Evolutionary conservation across 2,888 invertebrate species (phyloP), one percentile per base, ranked within the genome.

Genomic region (Chrysopilus asiliformis): DNA sequence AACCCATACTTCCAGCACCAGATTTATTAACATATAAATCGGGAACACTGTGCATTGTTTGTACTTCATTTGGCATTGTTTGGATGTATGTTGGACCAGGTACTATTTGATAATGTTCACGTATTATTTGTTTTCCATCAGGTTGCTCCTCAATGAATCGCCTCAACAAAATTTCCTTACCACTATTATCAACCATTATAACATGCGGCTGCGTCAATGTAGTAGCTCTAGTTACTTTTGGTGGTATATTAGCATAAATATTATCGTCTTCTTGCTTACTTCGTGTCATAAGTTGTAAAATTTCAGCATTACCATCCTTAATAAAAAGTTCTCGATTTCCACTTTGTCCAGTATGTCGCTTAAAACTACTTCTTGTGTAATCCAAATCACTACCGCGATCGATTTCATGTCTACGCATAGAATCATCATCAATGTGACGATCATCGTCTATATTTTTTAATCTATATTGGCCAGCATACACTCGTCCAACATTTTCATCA

Each of bases 241-340:
- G 42, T 2, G 71, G 69, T 26, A 74, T 61, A 50, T 75, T 71
- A 5, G 71, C 68, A 49, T 76, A 70, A 19, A 62, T 56, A 32
- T 70, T 67, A 46, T 76, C 73, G 44, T 78, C 77, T 45, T 76
- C 76, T 36, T 69, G 67, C 43, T 76, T 72, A n/a, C 79, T 81
- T 50, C 84, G 69, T 1, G 84, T 84, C 34, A 85, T 76, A 34
- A 87, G 61, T 43, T 84, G 68, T 33, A 87, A 60, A 42, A 87
- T 83, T 66, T 87, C 87, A 2, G 85, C 79, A 51, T 85, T 83
- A 0, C 86, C 87, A 51, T 86, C 84, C 52, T 83, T 75, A 27
- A 83, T 83, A 51, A 80, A 87, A 50, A 78, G 74, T 50, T 80
- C 79, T 41, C 81, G 66, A 34, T 71, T 67, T 32, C 64, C 62